Percentiles rank a stretch among this genome's conserved stretches.
Evolutionary conservation across 2,113 vertebrate genomes (phyloP).

Genomic region (Cyphomyrus plagiostoma): DNA sequence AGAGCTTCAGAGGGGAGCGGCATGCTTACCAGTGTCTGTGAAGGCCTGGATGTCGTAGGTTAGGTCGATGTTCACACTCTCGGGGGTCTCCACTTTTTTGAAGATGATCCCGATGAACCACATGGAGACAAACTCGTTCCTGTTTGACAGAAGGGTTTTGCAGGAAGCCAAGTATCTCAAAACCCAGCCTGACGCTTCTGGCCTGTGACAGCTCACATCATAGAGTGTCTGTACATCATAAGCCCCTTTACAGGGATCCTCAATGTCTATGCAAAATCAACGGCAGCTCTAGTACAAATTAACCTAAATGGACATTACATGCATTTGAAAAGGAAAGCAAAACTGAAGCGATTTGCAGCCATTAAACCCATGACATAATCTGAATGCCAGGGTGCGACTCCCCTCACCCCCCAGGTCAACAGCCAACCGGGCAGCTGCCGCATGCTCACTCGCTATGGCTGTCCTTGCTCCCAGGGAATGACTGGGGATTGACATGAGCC

Average conservation of each 20-base stretch:
- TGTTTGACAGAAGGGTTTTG: constrained; percentile 35
- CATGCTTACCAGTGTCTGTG: constrained; percentile 81
- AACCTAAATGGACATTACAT: not conserved
- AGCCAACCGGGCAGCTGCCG: not conserved
- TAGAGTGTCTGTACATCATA: not conserved
- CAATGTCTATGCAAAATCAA: not conserved
- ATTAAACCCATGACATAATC: not conserved
- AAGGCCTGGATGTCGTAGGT: constrained; percentile 93
- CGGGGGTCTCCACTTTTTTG: constrained; percentile 85
- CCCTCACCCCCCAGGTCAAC: not conserved
- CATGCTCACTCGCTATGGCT: constrained; percentile 74
- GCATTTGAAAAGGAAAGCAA: not conserved
- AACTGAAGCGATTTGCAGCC: not conserved
- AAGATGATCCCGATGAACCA: constrained; percentile 97
- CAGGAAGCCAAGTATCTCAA: not conserved
- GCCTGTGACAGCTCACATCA: not conserved
- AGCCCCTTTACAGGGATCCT: not conserved
- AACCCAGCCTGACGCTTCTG: not conserved
- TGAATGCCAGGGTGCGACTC: not conserved
- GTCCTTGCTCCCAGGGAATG: constrained; percentile 80
- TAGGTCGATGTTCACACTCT: constrained; percentile 86
- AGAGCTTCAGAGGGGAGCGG: not conserved
- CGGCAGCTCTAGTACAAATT: not conserved
- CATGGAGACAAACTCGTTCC: constrained; percentile 81
- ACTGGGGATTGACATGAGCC: constrained; percentile 92